Base-by-base conservation (phyloP, 2,113 vertebrate species). In the Otus sunia region DNA sequence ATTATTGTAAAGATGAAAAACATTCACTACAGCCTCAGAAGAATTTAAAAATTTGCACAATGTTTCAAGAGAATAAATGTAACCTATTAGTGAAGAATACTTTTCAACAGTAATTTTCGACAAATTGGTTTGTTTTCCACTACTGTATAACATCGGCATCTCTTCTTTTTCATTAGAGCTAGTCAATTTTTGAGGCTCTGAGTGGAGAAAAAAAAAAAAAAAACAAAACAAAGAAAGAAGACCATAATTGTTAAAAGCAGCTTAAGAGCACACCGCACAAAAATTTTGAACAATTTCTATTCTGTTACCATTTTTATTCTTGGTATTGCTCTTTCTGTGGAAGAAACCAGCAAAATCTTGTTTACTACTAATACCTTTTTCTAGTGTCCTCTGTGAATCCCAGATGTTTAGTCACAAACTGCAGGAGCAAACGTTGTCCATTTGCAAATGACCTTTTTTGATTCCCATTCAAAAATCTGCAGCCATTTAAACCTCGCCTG, bases 1-100 rank as follows among this genome's bases (percentile, higher is more conserved):
- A 81, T 88, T 41, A 85, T 68, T 94, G 75, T 75, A 78, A 88
- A 87, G 68, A 92, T 89, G 82, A 97, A 83, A 95, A 96, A 86
- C 90, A 92, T 89, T 96, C 75, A 74, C 30, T 55, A 55, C 43
- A 85, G 78, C 50, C 94, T 96, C 88, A 50, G 62, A 96, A 96
- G 96, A 91, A 84, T 90, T 87, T 93, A 67, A 15, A 90, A 83
- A 94, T 96, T 96, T 94, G 96, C 93, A 97, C 92, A 92, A 87
- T 96, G 95, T 93, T 97, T 97, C 86, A 92, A 67, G 84, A 88
- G 95, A 84, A 68, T 73, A 84, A 95, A 96, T 87, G 88, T 71
- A 92, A 95, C 75, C 78, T 83, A 88, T 94, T 69, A 60, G 69
- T 9, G 2, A 86, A 76, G 76, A 85, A 78, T 84, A 94, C 88